phyloP scores from a whole-genome alignment of 2,888 invertebrate genomes.

The Hyposoter dolosus region DNA sequence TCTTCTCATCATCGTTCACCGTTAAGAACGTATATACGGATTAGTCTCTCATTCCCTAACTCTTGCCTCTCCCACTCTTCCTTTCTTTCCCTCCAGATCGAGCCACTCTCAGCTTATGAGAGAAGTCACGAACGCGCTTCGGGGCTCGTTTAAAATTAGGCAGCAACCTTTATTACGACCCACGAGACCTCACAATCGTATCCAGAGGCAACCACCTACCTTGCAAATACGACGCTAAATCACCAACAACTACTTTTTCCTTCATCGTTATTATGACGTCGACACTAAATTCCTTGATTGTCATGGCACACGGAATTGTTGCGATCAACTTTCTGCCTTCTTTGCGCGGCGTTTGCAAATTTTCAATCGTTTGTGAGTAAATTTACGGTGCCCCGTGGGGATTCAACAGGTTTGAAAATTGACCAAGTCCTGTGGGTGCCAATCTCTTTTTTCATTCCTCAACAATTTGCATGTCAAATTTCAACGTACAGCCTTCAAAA shows the following conservation, averaged over 20 bases:
- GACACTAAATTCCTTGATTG: conserved; percentile 31
- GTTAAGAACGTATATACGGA: conserved; percentile 57
- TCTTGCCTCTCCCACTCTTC: conserved; percentile 25
- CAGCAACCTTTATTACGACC: conserved; percentile 66
- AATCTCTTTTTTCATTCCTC: no score
- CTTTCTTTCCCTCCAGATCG: conserved; percentile 11
- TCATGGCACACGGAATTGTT: conserved; percentile 1
- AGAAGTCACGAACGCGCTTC: conserved; percentile 65
- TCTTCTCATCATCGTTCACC: conserved; percentile 52
- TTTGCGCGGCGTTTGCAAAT: not conserved
- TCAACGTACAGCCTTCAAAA: no score
- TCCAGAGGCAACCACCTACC: conserved; percentile 14
- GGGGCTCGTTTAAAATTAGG: conserved; percentile 68
- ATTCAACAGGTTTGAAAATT: not conserved
- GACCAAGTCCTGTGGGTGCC: no score
- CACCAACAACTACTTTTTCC: conserved; percentile 33
- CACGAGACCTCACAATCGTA: conserved; percentile 33
- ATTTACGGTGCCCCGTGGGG: not conserved
- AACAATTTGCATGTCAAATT: not conserved
- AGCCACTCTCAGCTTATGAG: conserved; percentile 55
- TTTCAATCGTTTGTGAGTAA: not conserved
- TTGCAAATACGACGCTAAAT: conserved; percentile 35
- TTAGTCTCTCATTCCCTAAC: conserved; percentile 46
- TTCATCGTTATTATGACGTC: conserved; percentile 25
- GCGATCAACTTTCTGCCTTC: conserved; percentile 6